Base-by-base conservation (phyloP, 1,140 invertebrate species). In the Drosophila parabipectinata region DNA sequence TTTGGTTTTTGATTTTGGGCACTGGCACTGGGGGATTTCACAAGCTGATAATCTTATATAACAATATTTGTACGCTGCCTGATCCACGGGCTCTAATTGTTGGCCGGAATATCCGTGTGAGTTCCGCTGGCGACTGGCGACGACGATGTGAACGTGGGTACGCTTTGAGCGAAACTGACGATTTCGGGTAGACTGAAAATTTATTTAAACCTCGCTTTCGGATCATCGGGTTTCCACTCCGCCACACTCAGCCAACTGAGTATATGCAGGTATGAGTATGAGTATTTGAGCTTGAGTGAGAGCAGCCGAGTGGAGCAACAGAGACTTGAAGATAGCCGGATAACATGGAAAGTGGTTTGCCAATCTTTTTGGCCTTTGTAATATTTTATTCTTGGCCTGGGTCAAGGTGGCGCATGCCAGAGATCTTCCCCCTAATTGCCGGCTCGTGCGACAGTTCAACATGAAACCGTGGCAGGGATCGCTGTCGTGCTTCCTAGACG, bases 81-180 rank as follows among this genome's bases (percentile, higher is more conserved):
- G 18, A 51, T 69, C 66, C 34, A 24, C 37, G 57, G 60, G 63
- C 63, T 67, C 63, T 67, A 67, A 67, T 67, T 67, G 63, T 52
- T 67, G 47, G 63, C 59, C 63, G 63, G 63, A 44, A 64, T 63
- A 64, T 83, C 69, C 75, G 59, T 69, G 51, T 68, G 63, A 69
- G 66, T 34, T 69, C 52, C 66, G 51, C 26, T 28, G 26, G 26
- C 66, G 56, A 69, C 41, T 57, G 82, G 62, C 81, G 66, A 77
- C 68, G 62, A 55, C 75, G 87, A 72, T 90, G 88, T 90, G 75
- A 83, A 84, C 80, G 83, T 78, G 77, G 60, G 62, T 63, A 87
- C 79, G 88, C 77, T 81, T 84, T 87, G 74, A 81, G 88, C 79
- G 83, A 77, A 90, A 90, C 88, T 90, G 80, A 53, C 69, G 41